A percentile compares a stretch with the other conserved stretches of the same genome.
These are phyloP conservation scores for Ceyx margarethae DNA, from an alignment of 2,113 vertebrate species.

Conservation along the genomic window DNA sequence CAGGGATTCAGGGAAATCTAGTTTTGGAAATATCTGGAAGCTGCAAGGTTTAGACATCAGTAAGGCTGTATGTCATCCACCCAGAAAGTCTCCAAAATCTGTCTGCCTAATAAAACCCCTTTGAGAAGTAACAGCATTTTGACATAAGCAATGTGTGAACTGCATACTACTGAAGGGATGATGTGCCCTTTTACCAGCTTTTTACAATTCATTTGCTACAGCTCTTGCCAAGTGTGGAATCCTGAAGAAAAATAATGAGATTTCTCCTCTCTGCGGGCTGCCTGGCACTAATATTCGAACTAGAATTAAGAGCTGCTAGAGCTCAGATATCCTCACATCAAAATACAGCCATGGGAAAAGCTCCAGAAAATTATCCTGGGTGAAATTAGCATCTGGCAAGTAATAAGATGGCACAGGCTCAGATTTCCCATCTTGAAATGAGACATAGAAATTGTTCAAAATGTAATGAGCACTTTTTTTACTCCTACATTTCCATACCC, in stretches of 20 bases:
- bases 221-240: not conserved
- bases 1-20: not conserved
- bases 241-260: not conserved
- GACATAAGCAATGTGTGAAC: not conserved
- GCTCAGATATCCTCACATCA: not conserved
- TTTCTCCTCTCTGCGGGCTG: not conserved
- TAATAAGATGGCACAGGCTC: not conserved
- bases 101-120: not conserved
- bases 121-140: not conserved
- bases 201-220: conserved; percentile 10
- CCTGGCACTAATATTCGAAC: conserved; percentile 17
- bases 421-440: not conserved
- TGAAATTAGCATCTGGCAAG: not conserved
- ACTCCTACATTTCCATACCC: not conserved
- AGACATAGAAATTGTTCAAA: not conserved
- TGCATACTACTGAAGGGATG: not conserved
- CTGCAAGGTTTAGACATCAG: not conserved
- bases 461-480: not conserved
- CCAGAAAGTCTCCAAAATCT: not conserved
- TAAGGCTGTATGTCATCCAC: not conserved
- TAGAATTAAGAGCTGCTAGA: conserved; percentile 17
- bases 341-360: not conserved
- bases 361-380: not conserved
- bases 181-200: not conserved
- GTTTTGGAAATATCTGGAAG: not conserved